These are phyloP conservation scores for Lithophane leautieri DNA, from an alignment of 2,888 invertebrate species.

Conservation along the genomic window DNA sequence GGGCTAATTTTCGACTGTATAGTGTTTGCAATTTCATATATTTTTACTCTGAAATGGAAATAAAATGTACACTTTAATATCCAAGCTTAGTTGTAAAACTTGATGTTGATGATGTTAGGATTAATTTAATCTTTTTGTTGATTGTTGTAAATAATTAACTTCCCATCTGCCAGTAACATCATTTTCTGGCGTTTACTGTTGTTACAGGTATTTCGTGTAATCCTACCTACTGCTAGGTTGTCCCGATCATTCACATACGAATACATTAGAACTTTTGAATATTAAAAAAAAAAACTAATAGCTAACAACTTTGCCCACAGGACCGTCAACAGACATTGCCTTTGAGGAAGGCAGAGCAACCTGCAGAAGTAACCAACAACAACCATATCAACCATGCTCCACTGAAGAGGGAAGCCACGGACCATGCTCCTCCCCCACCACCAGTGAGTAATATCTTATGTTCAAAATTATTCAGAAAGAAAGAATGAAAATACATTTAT, in stretches of 20 bases:
- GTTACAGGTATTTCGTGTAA: not conserved
- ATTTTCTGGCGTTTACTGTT: not conserved
- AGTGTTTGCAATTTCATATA: constrained; percentile 5
- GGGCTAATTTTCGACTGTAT: not conserved
- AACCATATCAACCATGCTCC: constrained; percentile 71
- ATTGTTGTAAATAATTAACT: not conserved
- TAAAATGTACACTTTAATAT: not conserved
- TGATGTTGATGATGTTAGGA: not conserved
- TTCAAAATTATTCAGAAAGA: not conserved
- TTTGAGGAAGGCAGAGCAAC: constrained; percentile 74
- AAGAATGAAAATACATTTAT: not conserved
- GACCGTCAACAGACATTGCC: constrained; percentile 84
- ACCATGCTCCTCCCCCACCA: constrained; percentile 91
- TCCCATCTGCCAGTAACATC: too few species aligned
- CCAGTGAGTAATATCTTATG: constrained; percentile 83
- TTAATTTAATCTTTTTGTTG: not conserved
- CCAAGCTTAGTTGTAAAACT: not conserved
- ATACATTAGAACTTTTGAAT: not conserved
- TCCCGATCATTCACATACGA: too few species aligned
- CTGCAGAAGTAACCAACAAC: constrained; percentile 66
- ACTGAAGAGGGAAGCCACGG: constrained; percentile 73
- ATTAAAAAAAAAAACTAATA: not conserved
- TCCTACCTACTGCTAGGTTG: not conserved
- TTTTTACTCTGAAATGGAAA: constrained; percentile 1
- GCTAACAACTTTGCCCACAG: constrained; percentile 70